phyloP scores from a whole-genome alignment of 64 coral and sea anemone species.

The Actinia equina region DNA sequence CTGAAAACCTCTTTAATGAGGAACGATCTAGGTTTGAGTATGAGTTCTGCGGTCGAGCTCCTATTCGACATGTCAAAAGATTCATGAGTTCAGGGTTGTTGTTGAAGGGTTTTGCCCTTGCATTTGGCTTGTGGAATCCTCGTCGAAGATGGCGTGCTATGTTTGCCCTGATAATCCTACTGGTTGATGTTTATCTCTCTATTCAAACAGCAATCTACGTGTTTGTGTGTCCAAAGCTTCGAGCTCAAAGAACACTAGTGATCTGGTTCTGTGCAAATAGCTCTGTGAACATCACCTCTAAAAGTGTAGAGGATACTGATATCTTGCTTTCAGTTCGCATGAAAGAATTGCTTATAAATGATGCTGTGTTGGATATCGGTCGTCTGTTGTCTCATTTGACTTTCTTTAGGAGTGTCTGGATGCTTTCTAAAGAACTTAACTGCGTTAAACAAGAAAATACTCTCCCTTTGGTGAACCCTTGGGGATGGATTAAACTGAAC shows the following conservation, averaged over 20 bases:
- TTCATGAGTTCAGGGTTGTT: constrained; percentile 24
- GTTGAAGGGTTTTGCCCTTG: constrained; percentile 26
- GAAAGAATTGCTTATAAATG: not conserved
- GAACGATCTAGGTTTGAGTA: not conserved
- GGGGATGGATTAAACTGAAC: constrained; percentile 43
- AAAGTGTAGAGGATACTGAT: not conserved
- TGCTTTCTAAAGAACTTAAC: not conserved
- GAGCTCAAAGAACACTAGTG: constrained; percentile 8
- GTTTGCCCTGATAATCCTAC: constrained; percentile 46
- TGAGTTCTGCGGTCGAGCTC: not conserved
- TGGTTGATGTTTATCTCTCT: constrained; percentile 47
- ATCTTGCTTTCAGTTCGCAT: not conserved
- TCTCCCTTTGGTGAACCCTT: not conserved
- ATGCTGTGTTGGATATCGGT: constrained; percentile 8
- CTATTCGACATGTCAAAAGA: not conserved
- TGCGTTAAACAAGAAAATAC: constrained; percentile 32
- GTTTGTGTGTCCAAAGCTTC: constrained; percentile 39
- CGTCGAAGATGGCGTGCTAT: constrained; percentile 35
- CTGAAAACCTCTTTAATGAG: not conserved
- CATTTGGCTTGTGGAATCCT: constrained; percentile 58
- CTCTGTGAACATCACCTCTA: constrained; percentile 3
- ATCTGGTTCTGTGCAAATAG: constrained; percentile 39
- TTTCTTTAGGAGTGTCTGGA: constrained; percentile 64
- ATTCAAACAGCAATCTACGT: constrained; percentile 21
- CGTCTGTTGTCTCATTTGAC: constrained; percentile 41